Evolutionary conservation across 2,113 vertebrate genomes (phyloP).

Genomic region (Chroicocephalus ridibundus): DNA sequence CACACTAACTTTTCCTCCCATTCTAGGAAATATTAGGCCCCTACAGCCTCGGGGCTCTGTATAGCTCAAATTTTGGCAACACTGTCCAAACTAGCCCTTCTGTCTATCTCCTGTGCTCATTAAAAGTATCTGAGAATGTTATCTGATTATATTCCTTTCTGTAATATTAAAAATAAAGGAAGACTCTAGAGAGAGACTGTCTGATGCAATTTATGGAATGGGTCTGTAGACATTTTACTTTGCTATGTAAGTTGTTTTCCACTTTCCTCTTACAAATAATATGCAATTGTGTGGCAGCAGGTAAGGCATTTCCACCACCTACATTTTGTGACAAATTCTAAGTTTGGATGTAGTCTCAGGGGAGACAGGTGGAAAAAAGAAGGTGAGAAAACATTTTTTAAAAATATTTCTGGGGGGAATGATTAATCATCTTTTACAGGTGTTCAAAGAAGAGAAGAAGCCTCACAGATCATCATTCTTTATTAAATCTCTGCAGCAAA

Average conservation of each 20-base stretch:
- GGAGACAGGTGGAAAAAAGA: background rate
- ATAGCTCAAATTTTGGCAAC: background rate
- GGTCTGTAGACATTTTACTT: background rate
- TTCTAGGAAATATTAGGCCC: background rate
- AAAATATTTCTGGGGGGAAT: background rate
- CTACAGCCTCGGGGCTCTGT: background rate
- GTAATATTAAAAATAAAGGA: background rate
- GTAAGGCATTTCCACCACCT: background rate
- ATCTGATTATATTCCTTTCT: background rate
- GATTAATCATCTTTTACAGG: slow-evolving; percentile 9
- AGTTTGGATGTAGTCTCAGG: background rate
- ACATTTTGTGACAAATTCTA: background rate
- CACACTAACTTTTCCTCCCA: background rate
- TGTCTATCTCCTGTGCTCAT: background rate
- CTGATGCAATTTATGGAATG: background rate
- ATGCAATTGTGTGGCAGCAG: background rate
- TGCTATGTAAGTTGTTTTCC: background rate
- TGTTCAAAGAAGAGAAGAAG: background rate
- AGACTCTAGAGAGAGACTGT: background rate
- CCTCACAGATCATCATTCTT: background rate
- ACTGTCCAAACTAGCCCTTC: background rate
- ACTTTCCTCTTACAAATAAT: background rate
- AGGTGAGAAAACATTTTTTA: background rate
- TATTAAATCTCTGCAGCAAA: background rate
- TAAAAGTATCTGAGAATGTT: background rate